Base-by-base conservation (phyloP, 2,888 invertebrate genomes). In the Cephus nigrinus region DNA sequence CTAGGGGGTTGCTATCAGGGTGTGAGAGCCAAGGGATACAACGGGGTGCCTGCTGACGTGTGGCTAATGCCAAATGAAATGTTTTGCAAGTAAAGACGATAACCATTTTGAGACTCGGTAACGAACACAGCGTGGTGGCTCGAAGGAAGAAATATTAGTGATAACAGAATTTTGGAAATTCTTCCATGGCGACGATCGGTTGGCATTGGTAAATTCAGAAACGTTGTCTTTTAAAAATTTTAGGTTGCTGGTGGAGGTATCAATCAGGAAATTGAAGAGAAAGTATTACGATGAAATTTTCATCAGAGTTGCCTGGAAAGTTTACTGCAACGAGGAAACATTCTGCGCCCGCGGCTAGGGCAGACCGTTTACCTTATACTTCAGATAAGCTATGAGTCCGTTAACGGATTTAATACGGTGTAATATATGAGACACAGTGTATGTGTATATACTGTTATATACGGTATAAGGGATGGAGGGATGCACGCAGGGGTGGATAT, bases 321-420 rank as follows among this genome's bases (percentile, higher is more conserved):
- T 71, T 9, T 71, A 33, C 71, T 33, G 71, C 33, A 71, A 71
- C 3, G 71, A 15, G 71, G 9, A 71, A 71, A 33, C 71, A 55
- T 55, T 55, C 55, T 23, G 71, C 71, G 71, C 71, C 71, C 71
- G 71, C 31, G 31, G 71, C 32, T 11, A 71, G 32, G 31, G 12
- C 71, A 15, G 23, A 31, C 31, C 71, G 32, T 71, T 33, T 12
- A 71, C 71, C 79, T 35, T 33, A 36, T 79, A 33, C 75, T 73
- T 34, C 73, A 74, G 77, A 79, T 80, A 79, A 78, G 71, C 33
- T 69, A 81, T 73, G 79, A 80, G 80, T 78, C 76, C 80, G 82
- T 84, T 84, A 85, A 83, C 82, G 82, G 84, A 84, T 85, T 84
- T 86, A 82, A 87, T 86, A 83, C 82, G 81, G 79, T 78, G 84